Percentiles rank a stretch among this genome's conserved stretches.
phyloP scores from a whole-genome alignment of 2,113 vertebrate genomes.

The Triplophysa rosa region DNA sequence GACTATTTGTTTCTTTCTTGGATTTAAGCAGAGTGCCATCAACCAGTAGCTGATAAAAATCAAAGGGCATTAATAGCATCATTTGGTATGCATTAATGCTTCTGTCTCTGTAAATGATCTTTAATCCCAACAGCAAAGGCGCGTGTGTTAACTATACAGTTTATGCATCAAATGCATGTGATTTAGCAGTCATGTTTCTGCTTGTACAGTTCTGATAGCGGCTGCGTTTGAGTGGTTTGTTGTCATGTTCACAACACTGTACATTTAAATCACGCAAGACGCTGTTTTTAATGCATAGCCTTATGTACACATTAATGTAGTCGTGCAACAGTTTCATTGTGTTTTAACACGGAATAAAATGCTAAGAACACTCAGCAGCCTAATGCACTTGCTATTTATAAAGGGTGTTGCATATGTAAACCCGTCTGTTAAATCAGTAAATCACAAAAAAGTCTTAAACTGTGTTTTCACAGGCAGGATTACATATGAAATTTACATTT shows the following conservation, averaged over 20 bases:
- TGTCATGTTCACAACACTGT: not conserved
- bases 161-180: not conserved
- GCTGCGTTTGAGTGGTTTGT: not conserved
- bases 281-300: not conserved
- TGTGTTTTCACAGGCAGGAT: no score
- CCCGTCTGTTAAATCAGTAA: no score
- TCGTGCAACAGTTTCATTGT: not conserved
- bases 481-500: no score
- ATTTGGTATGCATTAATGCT: not conserved
- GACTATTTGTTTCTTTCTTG: slow-evolving; percentile 40
- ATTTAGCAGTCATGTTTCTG: not conserved
- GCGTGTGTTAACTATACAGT: not conserved
- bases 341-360: no score
- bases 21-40: slow-evolving; percentile 21
- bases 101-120: not conserved
- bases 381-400: no score
- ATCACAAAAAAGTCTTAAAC: no score
- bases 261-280: not conserved
- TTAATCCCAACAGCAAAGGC: not conserved
- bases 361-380: no score
- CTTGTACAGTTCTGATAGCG: not conserved
- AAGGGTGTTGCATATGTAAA: no score
- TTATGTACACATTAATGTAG: not conserved
- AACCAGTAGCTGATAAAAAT: not conserved
- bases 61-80: not conserved